Conservation (phyloP, 2,797 vertebrate genomes). For the Phataginus tetradactyla region DNA sequence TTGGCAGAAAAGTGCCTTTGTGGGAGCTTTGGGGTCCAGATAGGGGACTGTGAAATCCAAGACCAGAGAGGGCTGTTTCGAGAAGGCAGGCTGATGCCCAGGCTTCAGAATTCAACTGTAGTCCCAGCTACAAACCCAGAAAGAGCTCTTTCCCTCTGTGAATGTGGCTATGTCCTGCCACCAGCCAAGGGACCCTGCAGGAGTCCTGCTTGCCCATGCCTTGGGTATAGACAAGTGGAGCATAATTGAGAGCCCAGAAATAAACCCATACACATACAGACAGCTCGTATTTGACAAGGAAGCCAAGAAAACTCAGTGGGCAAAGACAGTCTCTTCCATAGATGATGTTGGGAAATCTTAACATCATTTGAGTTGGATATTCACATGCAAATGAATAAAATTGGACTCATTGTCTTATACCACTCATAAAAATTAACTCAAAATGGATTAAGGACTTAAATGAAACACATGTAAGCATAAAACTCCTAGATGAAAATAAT, state of each 20-base stretch:
- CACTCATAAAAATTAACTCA: not conserved
- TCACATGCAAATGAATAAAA: not conserved
- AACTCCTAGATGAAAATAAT: not conserved
- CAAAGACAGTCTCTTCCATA: not conserved
- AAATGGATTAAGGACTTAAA: not conserved
- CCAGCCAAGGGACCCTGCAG: not conserved
- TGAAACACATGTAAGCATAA: not conserved
- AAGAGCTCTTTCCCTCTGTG: not conserved
- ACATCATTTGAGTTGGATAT: not conserved
- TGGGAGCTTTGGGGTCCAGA: not conserved
- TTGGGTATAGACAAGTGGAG: not conserved
- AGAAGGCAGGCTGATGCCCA: not conserved
- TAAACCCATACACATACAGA: not conserved
- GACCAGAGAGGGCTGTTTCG: not conserved
- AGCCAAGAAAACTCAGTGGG: not conserved
- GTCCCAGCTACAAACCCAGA: not conserved
- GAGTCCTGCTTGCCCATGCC: too few relatives aligned
- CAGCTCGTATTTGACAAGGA: not conserved
- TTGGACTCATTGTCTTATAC: not conserved
- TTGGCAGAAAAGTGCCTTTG: not conserved
- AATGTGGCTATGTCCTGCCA: not conserved
- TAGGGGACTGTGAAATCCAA: not conserved
- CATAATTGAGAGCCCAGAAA: not conserved
- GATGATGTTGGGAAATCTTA: not conserved
- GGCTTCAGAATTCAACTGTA: not conserved